phyloP scores from a whole-genome alignment of 1,140 invertebrate species.

The Euwallacea fornicatus region DNA sequence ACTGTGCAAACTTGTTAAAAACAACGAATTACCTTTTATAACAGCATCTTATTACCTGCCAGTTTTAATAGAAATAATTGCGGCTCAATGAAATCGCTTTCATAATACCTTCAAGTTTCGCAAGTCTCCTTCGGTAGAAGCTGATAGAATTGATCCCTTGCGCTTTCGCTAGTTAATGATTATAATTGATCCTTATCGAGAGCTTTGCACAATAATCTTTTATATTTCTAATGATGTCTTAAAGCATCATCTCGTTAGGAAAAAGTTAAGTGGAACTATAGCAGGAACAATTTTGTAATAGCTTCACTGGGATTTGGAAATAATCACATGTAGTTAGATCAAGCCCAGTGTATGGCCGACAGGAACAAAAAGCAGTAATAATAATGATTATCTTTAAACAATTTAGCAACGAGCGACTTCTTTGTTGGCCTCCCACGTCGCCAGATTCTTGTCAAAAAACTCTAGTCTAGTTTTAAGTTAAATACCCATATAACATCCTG shows the following conservation, averaged over 20 bases:
- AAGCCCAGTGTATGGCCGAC: too few species aligned
- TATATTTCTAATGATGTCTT: conserved; percentile 15
- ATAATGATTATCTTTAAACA: neutral
- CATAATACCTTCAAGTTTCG: too few species aligned
- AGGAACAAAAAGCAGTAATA: too few species aligned
- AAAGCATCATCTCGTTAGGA: conserved; percentile 8
- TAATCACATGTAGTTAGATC: too few species aligned
- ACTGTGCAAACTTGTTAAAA: too few species aligned
- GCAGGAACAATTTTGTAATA: too few species aligned
- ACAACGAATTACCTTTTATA: too few species aligned
- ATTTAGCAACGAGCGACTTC: neutral
- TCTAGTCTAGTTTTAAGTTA: conserved; percentile 12
- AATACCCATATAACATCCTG: conserved; percentile 4
- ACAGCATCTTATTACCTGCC: too few species aligned
- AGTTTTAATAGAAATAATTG: too few species aligned
- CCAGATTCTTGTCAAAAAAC: conserved; percentile 10
- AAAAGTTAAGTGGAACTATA: neutral
- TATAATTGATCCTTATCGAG: conserved; percentile 24
- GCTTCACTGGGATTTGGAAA: too few species aligned
- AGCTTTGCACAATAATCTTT: conserved; percentile 13
- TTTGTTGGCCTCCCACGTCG: conserved; percentile 9
- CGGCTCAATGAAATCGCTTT: too few species aligned
- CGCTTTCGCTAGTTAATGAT: conserved; percentile 14
- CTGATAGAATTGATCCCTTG: conserved; percentile 4
- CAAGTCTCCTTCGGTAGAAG: too few species aligned